Base-by-base conservation (phyloP, 30 jellyfish, hydroid and myxozoan species). In the Clytia hemisphaerica region DNA sequence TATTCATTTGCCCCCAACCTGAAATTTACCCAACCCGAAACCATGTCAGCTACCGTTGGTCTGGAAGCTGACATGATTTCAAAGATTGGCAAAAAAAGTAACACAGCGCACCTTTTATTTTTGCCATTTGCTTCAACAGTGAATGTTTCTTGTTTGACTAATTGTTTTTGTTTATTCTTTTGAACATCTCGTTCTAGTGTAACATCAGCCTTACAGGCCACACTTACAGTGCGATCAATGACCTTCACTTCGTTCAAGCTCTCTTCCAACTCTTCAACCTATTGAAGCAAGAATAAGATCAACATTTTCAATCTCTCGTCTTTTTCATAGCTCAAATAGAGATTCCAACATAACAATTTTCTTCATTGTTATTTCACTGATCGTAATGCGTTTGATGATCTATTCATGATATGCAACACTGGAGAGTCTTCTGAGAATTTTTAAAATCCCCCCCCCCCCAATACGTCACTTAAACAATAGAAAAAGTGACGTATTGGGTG, bases 261-360 rank as follows among this genome's bases (percentile, higher is more conserved):
- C 12, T 69, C 81, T 69, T 69, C 81, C 4, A 69, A 75, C 40
- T 69, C 37, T 38, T 69, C 42, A 22, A 69, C 75, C 81, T 69
- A 19, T n/a, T 12, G 1, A 16, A 10, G 30, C 4, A 15, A 6
- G 15, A n/a, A 0, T 2, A 46, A 2, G 27, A 2, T 69, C 53
- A 69, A 7, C 10, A 40, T 40, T 40, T 40, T 40, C 53, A 40
- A 40, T 10, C 16, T 40, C 53, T 40, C 16, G 14, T 16, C 19
- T 42, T 12, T 42, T 12, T 42, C 54, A 42, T 42, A 42, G 14
- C 19, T 16, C 14, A 42, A 42, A 42, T 42, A 42, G 19, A 42
- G 0, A 16, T 42, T 0, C 18, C 54, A 42, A 42, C 18, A 12
- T 21, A 42, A 12, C 54, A 42, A 12, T 21, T 42, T 21, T 12